Evolutionary conservation across 37 sponge, comb jelly and placozoan genomes (phyloP).

Genomic region (Crambe crambe): DNA sequence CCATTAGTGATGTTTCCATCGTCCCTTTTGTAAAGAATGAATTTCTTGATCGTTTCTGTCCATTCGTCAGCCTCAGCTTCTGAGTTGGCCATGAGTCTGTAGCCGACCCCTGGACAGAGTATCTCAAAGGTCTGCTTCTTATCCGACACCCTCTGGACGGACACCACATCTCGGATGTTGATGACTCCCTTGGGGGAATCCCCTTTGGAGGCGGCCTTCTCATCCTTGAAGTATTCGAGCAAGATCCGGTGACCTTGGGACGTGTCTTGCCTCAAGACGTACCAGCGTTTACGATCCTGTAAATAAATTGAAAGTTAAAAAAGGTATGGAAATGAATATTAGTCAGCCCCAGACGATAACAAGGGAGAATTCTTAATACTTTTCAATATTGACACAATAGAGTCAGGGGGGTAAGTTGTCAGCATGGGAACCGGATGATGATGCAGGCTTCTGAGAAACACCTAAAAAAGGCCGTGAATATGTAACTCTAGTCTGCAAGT

Average conservation of each 20-base stretch:
- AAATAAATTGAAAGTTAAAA: not conserved
- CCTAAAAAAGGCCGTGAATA: too few species aligned
- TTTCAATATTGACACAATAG: too few species aligned
- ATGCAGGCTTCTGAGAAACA: too few species aligned
- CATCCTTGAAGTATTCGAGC: constrained; percentile 80
- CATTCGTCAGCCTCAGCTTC: constrained; percentile 82
- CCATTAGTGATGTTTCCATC: not conserved
- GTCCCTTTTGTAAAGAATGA: constrained; percentile 66
- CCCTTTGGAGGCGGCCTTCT: constrained; percentile 69
- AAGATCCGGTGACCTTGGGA: constrained; percentile 15
- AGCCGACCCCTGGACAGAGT: constrained; percentile 77
- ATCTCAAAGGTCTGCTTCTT: constrained; percentile 82
- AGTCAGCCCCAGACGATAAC: too few species aligned
- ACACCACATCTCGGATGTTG: constrained; percentile 64
- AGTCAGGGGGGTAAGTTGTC: too few species aligned
- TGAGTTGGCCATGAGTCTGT: constrained; percentile 70
- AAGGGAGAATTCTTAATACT: too few species aligned
- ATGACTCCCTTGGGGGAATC: constrained; percentile 73
- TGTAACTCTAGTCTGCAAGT: too few species aligned
- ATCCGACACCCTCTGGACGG: constrained; percentile 50
- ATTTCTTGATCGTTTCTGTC: constrained; percentile 31
- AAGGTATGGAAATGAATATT: too few species aligned
- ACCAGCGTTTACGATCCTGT: constrained; percentile 81
- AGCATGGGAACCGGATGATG: too few species aligned
- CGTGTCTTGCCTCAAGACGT: constrained; percentile 53